Evolutionary conservation across 1,140 invertebrate species (phyloP), one percentile per base, ranked within the genome.

Genomic region (Sinella curviseta): DNA sequence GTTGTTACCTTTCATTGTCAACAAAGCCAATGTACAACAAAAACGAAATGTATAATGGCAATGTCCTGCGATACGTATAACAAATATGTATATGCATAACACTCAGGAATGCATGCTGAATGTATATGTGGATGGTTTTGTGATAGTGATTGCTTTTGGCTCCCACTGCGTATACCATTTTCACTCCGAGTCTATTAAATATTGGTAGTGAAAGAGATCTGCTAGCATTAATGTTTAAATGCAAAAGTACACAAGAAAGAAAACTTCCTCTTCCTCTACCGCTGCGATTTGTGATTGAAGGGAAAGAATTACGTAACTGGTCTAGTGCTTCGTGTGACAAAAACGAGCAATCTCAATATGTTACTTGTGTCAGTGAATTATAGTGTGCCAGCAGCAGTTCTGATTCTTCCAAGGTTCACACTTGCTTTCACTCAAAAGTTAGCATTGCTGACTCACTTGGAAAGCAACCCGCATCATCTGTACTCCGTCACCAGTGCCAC

Each of bases 331-430:
- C 24, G 3, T 48, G 4, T 48, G 4, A 4, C 39, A 48, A 48
- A 48, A 48, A 48, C 12, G 14, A 16, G 57, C 57, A 70, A 70
- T 60, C 55, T 60, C 31, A 70, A 70, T 70, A 30, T 31, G 26
- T 70, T 70, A 70, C 65, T 30, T 70, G 30, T 70, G 65, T 70
- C 65, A 70, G 26, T 70, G 65, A 70, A 30, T 70, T 70, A 70
- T 70, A 1, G 65, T 31, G 8, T 70, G 65, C 65, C 65, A 30
- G 65, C 31, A 24, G 2, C 8, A 31, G 1, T 30, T 31, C 65
- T 30, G 8, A n/a, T 8, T 30, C 8, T 33, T 70, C 3, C 8
- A 70, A 31, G 8, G 12, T 70, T 33, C 65, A 17, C 31, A 70
- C 65, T 8, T 26, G 16, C 57, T 65, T 65, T 65, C 57, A n/a